Evolutionary conservation across 2,888 invertebrate species (phyloP), one percentile per base, ranked within the genome.

Genomic region (Caenorhabditis sp.): DNA sequence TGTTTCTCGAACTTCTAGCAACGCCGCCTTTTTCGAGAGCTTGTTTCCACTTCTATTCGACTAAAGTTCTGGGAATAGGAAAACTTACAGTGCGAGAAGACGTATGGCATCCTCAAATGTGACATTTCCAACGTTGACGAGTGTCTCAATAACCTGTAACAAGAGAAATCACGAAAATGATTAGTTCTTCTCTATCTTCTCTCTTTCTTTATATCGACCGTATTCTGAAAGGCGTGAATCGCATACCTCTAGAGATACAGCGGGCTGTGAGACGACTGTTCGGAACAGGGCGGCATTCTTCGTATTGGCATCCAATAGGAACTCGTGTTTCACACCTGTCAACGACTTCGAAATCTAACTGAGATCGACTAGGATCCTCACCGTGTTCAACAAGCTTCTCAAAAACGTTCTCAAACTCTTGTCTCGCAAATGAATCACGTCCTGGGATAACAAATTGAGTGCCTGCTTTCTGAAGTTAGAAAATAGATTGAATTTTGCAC

Each of bases 51-150:
- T n/a, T n/a, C n/a, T n/a, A n/a, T n/a, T n/a, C n/a, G n/a, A n/a
- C n/a, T n/a, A n/a, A n/a, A n/a, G n/a, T n/a, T n/a, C 38, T 41
- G 5, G 54, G 28, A 47, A 14, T 16, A 5, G n/a, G 14, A 54
- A 56, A 56, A 83, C 85, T 66, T 61, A 90, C 88, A 86, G 61
- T 28, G 88, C 82, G 35, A 86, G 73, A 22, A 90, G 70, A 8
- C 89, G 81, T 58, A 90, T 83, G 2, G 89, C 81, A 69, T 88
- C 87, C 28, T 90, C 90, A 54, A 82, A 89, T 26, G 86, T 89
- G 61, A 90, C 61, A 56, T 76, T 70, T 59, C 86, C 85, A 26
- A 77, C 74, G 38, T 85, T 85, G 54, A 87, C 86, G 49, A 90
- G 80, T 22, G 83, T 49, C 10, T 86, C 75, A 26, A 90, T 70